Percentiles rank a stretch among this genome's conserved stretches.
Conservation (phyloP, 2,113 vertebrate genomes). For the Lycaon pictus region DNA sequence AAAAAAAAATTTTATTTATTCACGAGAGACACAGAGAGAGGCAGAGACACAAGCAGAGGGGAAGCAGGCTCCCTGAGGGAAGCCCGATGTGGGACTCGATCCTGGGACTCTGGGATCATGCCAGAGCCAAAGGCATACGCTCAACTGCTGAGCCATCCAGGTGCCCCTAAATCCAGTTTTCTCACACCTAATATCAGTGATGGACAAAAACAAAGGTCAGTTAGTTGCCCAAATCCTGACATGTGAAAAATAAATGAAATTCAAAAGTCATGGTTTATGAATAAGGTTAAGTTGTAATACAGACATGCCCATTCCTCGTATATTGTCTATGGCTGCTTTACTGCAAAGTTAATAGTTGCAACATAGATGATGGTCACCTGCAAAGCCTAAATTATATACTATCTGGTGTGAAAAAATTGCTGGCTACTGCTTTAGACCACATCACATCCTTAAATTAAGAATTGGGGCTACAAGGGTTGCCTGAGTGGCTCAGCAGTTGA, state of each 20-base stretch:
- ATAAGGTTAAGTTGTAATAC: neutral
- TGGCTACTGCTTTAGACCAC: neutral
- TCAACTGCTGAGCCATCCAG: too few relatives aligned
- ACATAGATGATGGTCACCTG: neutral
- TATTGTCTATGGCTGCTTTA: neutral
- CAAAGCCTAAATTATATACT: neutral
- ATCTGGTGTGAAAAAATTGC: neutral
- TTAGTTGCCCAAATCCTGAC: neutral
- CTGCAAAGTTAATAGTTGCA: neutral
- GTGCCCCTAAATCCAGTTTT: neutral
- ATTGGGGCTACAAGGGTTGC: neutral
- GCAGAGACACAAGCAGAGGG: too few relatives aligned
- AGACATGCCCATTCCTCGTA: neutral
- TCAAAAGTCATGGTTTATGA: neutral
- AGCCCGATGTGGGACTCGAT: too few relatives aligned
- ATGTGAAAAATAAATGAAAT: constrained; percentile 7
- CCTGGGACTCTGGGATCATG: too few relatives aligned
- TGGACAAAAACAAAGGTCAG: neutral
- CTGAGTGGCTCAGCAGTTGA: neutral
- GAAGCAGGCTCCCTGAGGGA: too few relatives aligned
- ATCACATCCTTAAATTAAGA: constrained; percentile 39
- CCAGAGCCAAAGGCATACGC: too few relatives aligned
- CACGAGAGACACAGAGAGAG: too few relatives aligned
- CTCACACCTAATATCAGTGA: neutral
- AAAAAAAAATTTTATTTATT: too few relatives aligned